Conservation (phyloP, 2,888 invertebrate species). For the Epistrophe grossulariae region DNA sequence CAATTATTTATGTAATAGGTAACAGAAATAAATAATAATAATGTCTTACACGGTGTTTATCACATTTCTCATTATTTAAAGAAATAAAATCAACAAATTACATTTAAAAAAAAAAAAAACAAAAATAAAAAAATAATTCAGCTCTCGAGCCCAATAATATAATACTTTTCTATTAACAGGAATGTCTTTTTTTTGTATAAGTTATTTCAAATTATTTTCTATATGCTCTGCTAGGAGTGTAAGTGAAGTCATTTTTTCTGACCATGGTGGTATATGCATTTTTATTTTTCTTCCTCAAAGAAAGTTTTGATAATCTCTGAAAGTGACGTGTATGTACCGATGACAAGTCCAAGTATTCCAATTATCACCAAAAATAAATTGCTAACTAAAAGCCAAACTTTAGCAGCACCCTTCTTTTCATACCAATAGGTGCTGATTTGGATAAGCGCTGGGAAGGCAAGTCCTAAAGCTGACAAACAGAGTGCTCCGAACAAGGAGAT, state of each 20-base stretch:
- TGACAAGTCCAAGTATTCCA: constrained; percentile 88
- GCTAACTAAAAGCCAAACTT: constrained; percentile 86
- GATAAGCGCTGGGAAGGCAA: constrained; percentile 95
- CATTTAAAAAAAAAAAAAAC: constrained; percentile 30
- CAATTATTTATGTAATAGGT: constrained; percentile 18
- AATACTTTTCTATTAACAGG: constrained; percentile 73
- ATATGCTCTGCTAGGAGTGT: constrained; percentile 27
- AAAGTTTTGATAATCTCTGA: constrained; percentile 87
- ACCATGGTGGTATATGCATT: neutral
- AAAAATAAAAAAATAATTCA: constrained; percentile 25
- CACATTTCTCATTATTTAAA: constrained; percentile 70
- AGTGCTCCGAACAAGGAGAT: constrained; percentile 94
- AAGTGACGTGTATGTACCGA: constrained; percentile 89
- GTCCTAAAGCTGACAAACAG: constrained; percentile 93
- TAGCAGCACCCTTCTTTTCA: constrained; percentile 85
- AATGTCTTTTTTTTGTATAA: constrained; percentile 69
- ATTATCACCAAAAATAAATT: constrained; percentile 87
- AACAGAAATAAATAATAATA: constrained; percentile 48
- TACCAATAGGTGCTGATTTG: constrained; percentile 93
- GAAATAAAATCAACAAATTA: constrained; percentile 56
- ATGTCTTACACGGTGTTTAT: constrained; percentile 66
- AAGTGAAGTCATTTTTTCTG: neutral
- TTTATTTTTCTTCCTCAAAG: constrained; percentile 77
- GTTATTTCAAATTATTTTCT: constrained; percentile 26
- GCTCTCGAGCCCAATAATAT: constrained; percentile 50